A percentile compares a stretch with the other conserved stretches of the same genome.
These are phyloP conservation scores for Portevinia maculata DNA, from an alignment of 2,888 invertebrate genomes.

Conservation along the genomic window DNA sequence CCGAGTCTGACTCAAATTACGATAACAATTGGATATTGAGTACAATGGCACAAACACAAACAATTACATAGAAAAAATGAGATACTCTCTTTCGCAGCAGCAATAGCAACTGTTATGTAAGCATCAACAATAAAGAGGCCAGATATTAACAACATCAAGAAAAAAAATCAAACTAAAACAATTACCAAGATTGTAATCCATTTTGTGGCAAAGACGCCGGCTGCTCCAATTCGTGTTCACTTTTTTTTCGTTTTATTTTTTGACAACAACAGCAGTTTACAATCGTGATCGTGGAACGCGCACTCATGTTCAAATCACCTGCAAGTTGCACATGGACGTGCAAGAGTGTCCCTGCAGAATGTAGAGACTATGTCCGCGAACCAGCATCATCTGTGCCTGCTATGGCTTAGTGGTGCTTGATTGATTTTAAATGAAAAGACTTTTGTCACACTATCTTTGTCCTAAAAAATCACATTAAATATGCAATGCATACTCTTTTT, in stretches of 20 bases:
- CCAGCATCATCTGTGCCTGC: constrained; percentile 48
- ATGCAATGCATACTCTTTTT: constrained; percentile 22
- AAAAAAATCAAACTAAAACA: constrained; percentile 60
- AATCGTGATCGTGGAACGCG: constrained; percentile 64
- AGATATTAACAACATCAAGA: constrained; percentile 15
- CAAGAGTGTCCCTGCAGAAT: constrained; percentile 47
- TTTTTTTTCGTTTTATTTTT: constrained; percentile 28
- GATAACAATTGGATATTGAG: constrained; percentile 70
- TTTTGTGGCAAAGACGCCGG: constrained; percentile 67
- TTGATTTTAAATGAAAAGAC: constrained; percentile 63
- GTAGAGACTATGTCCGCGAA: constrained; percentile 13
- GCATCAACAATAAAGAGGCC: constrained; percentile 26
- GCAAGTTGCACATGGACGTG: constrained; percentile 50
- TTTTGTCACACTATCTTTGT: constrained; percentile 50
- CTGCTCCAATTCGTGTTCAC: constrained; percentile 66
- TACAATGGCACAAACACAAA: constrained; percentile 70
- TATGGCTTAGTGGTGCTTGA: constrained; percentile 41
- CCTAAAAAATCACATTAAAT: constrained; percentile 10
- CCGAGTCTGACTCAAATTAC: constrained; percentile 68
- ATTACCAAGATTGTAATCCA: constrained; percentile 71
- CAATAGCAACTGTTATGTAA: constrained; percentile 59
- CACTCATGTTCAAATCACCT: constrained; percentile 65
- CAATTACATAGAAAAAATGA: constrained; percentile 58
- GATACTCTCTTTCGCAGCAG: constrained; percentile 49
- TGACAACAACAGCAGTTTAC: constrained; percentile 44